Base-by-base conservation (phyloP, 2,113 vertebrate genomes). In the Euleptes europaea region DNA sequence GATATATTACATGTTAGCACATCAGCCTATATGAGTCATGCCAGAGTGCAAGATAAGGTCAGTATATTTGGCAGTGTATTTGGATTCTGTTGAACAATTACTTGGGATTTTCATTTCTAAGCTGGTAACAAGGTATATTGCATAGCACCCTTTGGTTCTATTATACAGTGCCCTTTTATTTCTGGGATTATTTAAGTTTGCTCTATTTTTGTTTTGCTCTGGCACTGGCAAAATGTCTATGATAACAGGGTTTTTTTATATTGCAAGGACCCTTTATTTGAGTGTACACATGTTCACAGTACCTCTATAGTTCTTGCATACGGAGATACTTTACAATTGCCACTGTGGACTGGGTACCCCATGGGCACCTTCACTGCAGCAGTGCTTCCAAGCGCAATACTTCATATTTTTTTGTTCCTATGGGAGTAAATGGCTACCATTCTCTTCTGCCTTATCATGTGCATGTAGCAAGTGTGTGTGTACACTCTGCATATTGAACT, bases 31-130 rank as follows among this genome's bases (percentile, higher is more conserved):
- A 8, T 75, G 26, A 7, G 84, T 85, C 63, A 67, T 42, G 2
- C 21, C 13, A 75, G 82, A 86, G 13, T 84, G 60, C 86, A 89
- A 86, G 82, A 26, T 1, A 57, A 86, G 86, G 71, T 78, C 82
- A 80, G n/a, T 40, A n/a, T 49, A 28, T 67, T 84, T 76, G 73
- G 57, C 23, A 76, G 60, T 67, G 12, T 35, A 49, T n/a, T 3
- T 83, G 12, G 51, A 49, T 74, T 83, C 31, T 26, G 63, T 51
- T 51, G 60, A 66, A 47, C 31, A 65, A 47, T 35, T 28, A 19
- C 54, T 57, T 21, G 54, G 19, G 54, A 57, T 57, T 57, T 63
- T 63, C 21, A 10, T 63, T 63, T 28, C 23, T 63, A 63, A 63
- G 60, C 23, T 28, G 23, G 60, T 63, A 28, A 23, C 26, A 10